Conservation (phyloP, 1,140 invertebrate genomes). For the Wasmannia auropunctata region DNA sequence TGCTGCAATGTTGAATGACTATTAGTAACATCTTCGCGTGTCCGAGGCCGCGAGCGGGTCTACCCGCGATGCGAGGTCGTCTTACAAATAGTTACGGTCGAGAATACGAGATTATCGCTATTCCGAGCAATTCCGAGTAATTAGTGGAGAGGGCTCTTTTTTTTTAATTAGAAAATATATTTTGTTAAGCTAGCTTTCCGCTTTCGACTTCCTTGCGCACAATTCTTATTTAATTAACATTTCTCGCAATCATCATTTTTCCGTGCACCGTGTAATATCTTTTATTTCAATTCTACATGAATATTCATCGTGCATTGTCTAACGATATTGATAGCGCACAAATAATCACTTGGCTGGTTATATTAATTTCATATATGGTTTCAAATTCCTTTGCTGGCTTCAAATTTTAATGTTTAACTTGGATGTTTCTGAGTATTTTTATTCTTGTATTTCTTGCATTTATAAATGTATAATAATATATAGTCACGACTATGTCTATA, state of each 20-base stretch:
- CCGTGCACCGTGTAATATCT: no score
- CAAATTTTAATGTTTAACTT: no score
- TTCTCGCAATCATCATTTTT: no score
- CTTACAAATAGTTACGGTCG: background rate
- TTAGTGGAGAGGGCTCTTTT: background rate
- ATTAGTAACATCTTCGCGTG: constrained; percentile 8
- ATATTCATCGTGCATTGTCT: background rate
- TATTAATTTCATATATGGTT: no score
- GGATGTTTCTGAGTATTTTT: no score
- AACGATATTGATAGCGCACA: background rate
- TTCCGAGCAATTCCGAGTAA: background rate
- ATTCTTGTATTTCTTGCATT: no score
- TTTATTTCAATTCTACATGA: background rate
- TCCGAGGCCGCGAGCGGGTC: background rate
- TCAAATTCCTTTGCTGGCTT: no score
- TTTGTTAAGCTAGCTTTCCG: background rate
- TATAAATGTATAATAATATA: no score
- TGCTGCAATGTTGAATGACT: background rate
- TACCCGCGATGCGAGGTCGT: background rate
- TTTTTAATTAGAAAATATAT: background rate
- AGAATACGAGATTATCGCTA: background rate
- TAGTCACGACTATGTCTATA: no score
- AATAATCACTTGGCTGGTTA: no score
- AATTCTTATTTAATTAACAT: no score
- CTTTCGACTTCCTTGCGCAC: background rate